Conservation (phyloP, 2,888 invertebrate species). For the Torymus auratus region DNA sequence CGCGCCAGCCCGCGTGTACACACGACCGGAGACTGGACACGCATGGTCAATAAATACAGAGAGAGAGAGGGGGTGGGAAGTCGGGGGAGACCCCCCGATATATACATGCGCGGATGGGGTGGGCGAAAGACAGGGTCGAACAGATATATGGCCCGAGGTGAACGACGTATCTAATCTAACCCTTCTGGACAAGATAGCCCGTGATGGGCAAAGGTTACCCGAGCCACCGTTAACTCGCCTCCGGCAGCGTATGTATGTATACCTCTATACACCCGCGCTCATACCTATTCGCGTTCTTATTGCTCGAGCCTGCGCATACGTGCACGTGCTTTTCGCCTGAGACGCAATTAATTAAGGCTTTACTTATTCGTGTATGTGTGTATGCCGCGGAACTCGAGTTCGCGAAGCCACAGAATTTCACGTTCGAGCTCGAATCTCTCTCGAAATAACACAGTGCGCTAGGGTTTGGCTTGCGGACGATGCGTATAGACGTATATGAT, state of each 20-base stretch:
- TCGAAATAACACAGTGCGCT: no score
- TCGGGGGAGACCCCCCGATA: constrained; percentile 63
- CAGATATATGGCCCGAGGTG: constrained; percentile 71
- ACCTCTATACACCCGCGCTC: not conserved
- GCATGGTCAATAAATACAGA: constrained; percentile 65
- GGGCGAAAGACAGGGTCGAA: constrained; percentile 63
- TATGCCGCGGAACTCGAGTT: constrained; percentile 5
- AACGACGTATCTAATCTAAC: constrained; percentile 76
- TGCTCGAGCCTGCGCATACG: not conserved
- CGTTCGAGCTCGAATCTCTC: constrained; percentile 10
- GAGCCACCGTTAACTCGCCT: constrained; percentile 52
- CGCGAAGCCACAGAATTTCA: constrained; percentile 41
- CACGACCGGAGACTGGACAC: constrained; percentile 58
- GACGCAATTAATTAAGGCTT: constrained; percentile 55
- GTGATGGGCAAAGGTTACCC: constrained; percentile 63
- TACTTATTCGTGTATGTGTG: not conserved
- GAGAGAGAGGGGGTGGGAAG: not conserved
- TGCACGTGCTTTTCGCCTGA: constrained; percentile 34
- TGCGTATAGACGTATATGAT: no score
- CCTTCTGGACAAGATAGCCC: constrained; percentile 74
- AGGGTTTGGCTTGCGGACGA: no score
- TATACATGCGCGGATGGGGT: constrained; percentile 29
- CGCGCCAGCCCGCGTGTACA: constrained; percentile 50
- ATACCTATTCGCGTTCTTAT: constrained; percentile 19
- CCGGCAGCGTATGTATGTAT: constrained; percentile 16